Conservation (phyloP, 92 coral and sea anemone species). For the Blastomussa wellsi region DNA sequence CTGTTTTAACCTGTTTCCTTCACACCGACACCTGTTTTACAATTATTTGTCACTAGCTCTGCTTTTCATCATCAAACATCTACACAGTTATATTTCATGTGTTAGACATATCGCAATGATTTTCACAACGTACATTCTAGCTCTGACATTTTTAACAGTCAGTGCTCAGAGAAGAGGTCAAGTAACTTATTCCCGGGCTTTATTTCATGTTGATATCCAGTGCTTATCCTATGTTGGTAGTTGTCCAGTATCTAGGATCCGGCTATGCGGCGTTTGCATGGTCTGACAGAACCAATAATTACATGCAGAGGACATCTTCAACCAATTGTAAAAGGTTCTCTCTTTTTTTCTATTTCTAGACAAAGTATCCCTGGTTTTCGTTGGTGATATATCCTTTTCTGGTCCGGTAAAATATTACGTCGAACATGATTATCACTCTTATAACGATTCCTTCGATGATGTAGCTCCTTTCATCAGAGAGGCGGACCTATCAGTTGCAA, state of each 20-base stretch:
- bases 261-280: too few relatives aligned
- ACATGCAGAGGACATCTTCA: too few relatives aligned
- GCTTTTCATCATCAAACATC: too few relatives aligned
- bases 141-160: background rate
- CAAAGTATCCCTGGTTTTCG: conserved; percentile 30
- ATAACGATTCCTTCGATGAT: conserved; percentile 47
- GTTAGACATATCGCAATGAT: background rate
- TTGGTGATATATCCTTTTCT: conserved; percentile 52
- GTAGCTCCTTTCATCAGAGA: conserved; percentile 37
- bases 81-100: background rate
- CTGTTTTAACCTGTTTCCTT: too few relatives aligned
- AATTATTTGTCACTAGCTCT: background rate
- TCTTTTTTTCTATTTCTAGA: conserved; percentile 7
- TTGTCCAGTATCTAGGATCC: too few relatives aligned
- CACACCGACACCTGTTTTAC: background rate
- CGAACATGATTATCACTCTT: conserved; percentile 37
- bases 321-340: background rate
- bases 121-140: background rate
- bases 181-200: background rate
- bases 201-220: background rate
- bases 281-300: too few relatives aligned
- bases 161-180: background rate
- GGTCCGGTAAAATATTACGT: conserved; percentile 53
- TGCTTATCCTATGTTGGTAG: background rate
- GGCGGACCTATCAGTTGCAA: conserved; percentile 49